Evolutionary conservation across 2,113 vertebrate species (phyloP), one percentile per base, ranked within the genome.

Genomic region (Oreotragus oreotragus): DNA sequence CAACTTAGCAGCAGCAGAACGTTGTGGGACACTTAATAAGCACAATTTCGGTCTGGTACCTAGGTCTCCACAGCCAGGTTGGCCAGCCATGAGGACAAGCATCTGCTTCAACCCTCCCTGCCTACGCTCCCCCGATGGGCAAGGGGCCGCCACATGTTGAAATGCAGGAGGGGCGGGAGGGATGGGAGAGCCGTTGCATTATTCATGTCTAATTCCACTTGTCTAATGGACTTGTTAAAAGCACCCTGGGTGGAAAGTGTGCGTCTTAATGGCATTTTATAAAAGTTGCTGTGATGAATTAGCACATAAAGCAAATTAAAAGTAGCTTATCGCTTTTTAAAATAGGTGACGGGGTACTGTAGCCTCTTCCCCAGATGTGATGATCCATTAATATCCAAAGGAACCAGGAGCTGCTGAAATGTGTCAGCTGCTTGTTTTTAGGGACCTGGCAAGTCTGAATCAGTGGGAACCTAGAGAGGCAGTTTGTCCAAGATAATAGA

Each of bases 231-330:
- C 94, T 97, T 97, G 98, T 96, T 94, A 97, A 94, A 45, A 95
- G 91, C 9, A 0, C n/a, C 15, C 97, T 95, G 83, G 64, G 96
- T 95, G 47, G n/a, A 45, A 73, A 3, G 6, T 76, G 45, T 94
- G 47, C 90, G 3, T 83, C 92, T 95, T 98, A 97, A 97, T 97
- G 95, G 92, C 94, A 95, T 97, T 97, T 97, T 96, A 91, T 95
- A 95, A 97, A 98, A 96, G 60, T 66, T 84, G 88, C 95, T 96
- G 70, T 76, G 96, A 97, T 91, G 66, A 97, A 97, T 98, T 97
- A 93, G 73, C 91, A 91, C 92, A 95, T 94, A 93, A 98, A 97
- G 58, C 88, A 97, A 98, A 98, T 97, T 98, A 97, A 95, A 97
- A 98, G 95, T 89, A 96, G 83, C 87, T 98, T 98, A 95, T 91